phyloP scores from a whole-genome alignment of 2,888 invertebrate species.

The Noctua janthina region DNA sequence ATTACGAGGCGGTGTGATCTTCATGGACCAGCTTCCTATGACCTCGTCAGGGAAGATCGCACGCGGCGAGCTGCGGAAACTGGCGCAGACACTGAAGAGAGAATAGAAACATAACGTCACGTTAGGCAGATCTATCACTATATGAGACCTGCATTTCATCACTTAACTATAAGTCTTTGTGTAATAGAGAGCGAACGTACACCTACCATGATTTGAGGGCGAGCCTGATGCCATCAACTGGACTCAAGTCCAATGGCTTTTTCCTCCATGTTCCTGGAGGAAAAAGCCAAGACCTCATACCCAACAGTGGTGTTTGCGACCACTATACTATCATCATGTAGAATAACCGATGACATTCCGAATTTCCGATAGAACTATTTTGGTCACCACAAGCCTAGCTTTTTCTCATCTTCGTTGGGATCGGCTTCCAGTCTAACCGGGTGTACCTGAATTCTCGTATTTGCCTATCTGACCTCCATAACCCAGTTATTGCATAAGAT shows the following conservation, averaged over 20 bases:
- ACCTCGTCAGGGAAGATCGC: slow-evolving; percentile 71
- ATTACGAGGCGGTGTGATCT: slow-evolving; percentile 73
- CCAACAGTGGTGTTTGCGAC: not conserved
- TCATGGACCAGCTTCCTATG: slow-evolving; percentile 70
- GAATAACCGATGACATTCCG: not conserved
- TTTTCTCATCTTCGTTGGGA: not conserved
- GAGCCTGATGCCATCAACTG: no score
- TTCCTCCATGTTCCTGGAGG: not conserved
- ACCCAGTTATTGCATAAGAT: not conserved
- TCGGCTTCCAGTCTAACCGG: not conserved
- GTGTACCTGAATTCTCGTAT: no score
- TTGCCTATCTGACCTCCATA: not conserved
- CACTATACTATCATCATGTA: no score
- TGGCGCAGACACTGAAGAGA: slow-evolving; percentile 67
- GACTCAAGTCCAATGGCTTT: no score
- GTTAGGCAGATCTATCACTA: not conserved
- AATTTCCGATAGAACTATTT: not conserved
- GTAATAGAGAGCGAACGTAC: not conserved
- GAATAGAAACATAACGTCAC: slow-evolving; percentile 50
- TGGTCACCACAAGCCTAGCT: not conserved
- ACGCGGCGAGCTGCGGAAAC: slow-evolving; percentile 68
- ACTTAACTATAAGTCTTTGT: not conserved
- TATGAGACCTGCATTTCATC: not conserved
- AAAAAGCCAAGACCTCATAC: not conserved
- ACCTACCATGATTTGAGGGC: no score